A percentile compares a stretch with the other conserved stretches of the same genome.
Evolutionary conservation across 2,113 vertebrate genomes (phyloP).

Genomic region (Peromyscus polionotus): DNA sequence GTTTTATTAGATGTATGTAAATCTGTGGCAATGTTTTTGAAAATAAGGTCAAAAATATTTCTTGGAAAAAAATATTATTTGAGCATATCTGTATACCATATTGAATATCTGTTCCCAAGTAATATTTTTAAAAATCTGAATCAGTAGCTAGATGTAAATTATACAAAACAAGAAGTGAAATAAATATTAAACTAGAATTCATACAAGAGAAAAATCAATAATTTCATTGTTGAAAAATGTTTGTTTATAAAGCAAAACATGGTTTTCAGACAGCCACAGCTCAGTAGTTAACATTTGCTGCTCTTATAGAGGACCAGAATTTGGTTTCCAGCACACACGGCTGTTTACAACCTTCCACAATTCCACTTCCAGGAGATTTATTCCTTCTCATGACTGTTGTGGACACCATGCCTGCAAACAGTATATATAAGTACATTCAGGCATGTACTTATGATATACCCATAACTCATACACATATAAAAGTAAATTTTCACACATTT

Average conservation of each 20-base stretch:
- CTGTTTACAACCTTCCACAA: not conserved
- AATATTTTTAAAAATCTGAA: not conserved
- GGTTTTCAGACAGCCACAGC: fast-evolving
- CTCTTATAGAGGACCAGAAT: not conserved
- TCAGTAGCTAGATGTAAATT: not conserved
- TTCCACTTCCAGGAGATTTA: not conserved
- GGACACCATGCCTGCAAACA: not conserved
- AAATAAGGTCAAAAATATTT: not conserved
- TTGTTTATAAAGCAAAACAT: not conserved
- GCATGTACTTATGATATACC: not conserved
- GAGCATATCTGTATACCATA: not conserved
- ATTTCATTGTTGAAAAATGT: not conserved
- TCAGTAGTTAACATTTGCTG: not conserved
- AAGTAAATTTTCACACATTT: not conserved
- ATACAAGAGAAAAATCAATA: not conserved
- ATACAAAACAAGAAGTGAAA: not conserved
- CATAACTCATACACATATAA: not conserved
- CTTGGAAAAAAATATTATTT: not conserved
- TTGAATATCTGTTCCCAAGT: not conserved
- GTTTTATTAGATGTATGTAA: not conserved
- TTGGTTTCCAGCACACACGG: not conserved
- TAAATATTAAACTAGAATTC: not conserved
- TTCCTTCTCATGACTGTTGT: not conserved
- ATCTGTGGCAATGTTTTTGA: not conserved
- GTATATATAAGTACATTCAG: not conserved